Evolutionary conservation across 2,888 invertebrate species (phyloP).

Genomic region (Tenthredo livida): DNA sequence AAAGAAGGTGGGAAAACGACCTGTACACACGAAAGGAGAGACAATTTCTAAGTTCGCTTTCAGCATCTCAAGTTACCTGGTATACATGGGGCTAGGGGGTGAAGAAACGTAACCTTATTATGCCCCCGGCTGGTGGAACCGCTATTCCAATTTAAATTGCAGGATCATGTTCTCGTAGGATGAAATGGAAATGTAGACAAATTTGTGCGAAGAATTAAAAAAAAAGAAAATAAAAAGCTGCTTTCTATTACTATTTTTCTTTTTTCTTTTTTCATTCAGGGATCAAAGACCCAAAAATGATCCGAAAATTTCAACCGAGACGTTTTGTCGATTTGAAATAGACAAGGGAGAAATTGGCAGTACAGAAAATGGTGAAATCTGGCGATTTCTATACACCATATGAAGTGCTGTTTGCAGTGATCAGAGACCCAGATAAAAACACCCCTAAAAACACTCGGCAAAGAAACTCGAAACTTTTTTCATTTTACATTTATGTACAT

Average conservation of each 20-base stretch:
- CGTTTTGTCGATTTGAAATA: neutral
- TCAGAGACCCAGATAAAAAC: neutral
- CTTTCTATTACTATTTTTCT: neutral
- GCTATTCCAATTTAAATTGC: slow-evolving; percentile 11
- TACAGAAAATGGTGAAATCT: neutral
- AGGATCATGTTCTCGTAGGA: neutral
- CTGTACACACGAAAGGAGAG: neutral
- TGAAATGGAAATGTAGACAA: neutral
- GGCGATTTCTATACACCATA: neutral
- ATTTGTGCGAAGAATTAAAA: neutral
- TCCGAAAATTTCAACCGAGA: neutral
- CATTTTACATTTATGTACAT: neutral
- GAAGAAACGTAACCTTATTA: slow-evolving; percentile 24
- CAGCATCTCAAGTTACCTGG: slow-evolving; percentile 25
- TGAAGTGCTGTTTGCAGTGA: neutral
- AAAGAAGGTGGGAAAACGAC: neutral
- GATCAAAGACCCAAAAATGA: neutral
- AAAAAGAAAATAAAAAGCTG: neutral
- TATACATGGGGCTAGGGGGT: neutral
- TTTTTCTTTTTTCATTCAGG: neutral
- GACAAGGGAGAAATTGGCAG: neutral
- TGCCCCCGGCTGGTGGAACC: neutral
- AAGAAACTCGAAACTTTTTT: neutral
- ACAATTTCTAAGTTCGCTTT: slow-evolving; percentile 1
- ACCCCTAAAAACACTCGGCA: neutral